Base-by-base conservation (phyloP, 2,888 invertebrate species). In the Blastobasis adustella region DNA sequence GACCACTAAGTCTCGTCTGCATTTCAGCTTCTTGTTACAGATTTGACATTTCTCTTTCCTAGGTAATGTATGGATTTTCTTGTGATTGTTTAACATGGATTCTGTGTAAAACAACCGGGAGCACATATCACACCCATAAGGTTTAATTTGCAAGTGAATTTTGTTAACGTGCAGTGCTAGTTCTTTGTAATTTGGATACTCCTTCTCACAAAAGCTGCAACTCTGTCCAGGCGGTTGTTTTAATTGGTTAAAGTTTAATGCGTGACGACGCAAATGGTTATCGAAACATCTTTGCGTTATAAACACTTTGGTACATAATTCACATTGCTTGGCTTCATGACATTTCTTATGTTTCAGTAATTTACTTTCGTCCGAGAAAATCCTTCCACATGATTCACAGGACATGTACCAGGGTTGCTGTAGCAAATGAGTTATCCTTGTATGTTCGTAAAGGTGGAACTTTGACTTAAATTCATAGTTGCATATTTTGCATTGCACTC, bases 111-210 rank as follows among this genome's bases (percentile, higher is more conserved):
- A 87, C n/a, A 78, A 70, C 46, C 62, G 67, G 0, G 85, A 82
- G 37, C 87, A 87, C 87, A 88, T 87, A 47, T 87, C 86, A 54
- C 87, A 88, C 48, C 58, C 60, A 54, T 81, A 86, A 0, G 87
- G 85, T 66, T 85, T 87, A 45, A 87, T 83, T 68, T 80, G 80
- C 50, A 88, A 76, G 68, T 88, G 87, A 0, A 71, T 63, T 56
- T 84, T 88, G 65, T 88, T 88, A 0, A 88, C 84, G 45, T 88
- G 87, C 0, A 84, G 53, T 0, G 79, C 79, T 1, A 88, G 76
- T 57, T 79, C 69, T 23, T 83, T 83, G 49, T 80, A 77, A 47
- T 74, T 77, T 37, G 66, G 54, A 58, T 72, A 85, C 5, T 75
- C 74, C 52, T 77, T 84, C 50, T 86, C 85, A 47, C 87, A 88